These are phyloP conservation scores for Ibycter americanus DNA, from an alignment of 2,797 vertebrate genomes.

Conservation along the genomic window DNA sequence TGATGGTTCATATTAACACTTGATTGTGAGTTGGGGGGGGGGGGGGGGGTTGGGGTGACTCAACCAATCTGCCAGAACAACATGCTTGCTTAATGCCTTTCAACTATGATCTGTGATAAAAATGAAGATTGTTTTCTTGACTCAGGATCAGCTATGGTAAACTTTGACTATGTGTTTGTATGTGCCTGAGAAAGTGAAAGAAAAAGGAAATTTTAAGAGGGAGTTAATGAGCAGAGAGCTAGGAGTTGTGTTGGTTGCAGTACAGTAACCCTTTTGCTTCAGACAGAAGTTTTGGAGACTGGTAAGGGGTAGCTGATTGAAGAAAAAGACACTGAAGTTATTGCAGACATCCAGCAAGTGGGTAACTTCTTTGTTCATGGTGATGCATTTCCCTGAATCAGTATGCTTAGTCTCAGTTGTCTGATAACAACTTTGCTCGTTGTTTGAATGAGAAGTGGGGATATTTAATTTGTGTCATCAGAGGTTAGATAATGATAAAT, in stretches of 20 bases:
- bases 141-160: not conserved
- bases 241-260: not conserved
- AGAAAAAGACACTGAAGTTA: not conserved
- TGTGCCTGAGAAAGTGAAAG: not conserved
- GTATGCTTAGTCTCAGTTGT: not conserved
- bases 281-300: not conserved
- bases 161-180: not conserved
- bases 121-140: not conserved
- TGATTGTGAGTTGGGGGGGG: not conserved
- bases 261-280: not conserved
- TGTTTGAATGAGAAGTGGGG: conserved; percentile 19
- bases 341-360: not conserved
- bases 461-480: conserved; percentile 47
- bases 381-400: not conserved
- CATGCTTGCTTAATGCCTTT: not conserved
- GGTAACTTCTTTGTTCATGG: not conserved
- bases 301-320: not conserved
- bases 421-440: not conserved
- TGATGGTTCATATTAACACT: not conserved
- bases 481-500: conserved; percentile 43
- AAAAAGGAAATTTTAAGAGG: not conserved
- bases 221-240: not conserved
- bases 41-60: not conserved
- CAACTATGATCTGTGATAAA: not conserved
- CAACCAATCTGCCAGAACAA: not conserved